A percentile compares a stretch with the other conserved stretches of the same genome.
Evolutionary conservation across 53 echinoderm and acorn worm genomes (phyloP).

Genomic region (Astropecten irregularis): DNA sequence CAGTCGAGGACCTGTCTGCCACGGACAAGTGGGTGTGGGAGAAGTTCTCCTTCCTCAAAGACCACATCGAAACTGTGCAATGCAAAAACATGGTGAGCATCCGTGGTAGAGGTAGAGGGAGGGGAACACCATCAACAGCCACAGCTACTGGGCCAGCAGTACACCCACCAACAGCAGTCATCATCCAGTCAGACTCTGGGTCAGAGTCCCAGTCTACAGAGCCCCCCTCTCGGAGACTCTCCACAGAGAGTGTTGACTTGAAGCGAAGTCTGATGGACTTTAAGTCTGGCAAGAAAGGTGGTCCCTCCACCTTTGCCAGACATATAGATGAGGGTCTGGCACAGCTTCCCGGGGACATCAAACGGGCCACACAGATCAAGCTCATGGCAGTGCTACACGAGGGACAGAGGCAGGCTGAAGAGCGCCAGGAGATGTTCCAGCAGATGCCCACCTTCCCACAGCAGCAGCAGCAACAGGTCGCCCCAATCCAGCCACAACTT

Average conservation of each 20-base stretch:
- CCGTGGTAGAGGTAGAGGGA: conserved; percentile 42
- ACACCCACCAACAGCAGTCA: too few relatives aligned
- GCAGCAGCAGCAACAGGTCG: conserved; percentile 30
- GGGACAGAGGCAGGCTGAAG: conserved; percentile 21
- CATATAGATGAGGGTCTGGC: conserved; percentile 36
- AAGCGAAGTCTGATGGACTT: conserved; percentile 23
- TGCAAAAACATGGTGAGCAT: conserved; percentile 21
- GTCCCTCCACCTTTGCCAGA: conserved; percentile 27
- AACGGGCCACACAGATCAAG: conserved; percentile 6
- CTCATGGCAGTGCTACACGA: conserved; percentile 34
- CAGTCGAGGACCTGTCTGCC: conserved; percentile 28
- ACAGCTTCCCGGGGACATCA: conserved; percentile 32
- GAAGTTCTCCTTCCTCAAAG: conserved; percentile 47
- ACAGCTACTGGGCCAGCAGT: conserved; percentile 35
- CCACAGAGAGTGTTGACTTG: conserved; percentile 6
- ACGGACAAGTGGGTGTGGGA: conserved; percentile 45
- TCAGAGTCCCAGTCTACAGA: too few relatives aligned
- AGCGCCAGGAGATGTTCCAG: conserved; percentile 10
- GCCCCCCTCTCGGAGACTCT: conserved; percentile 18
- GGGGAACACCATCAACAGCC: conserved; percentile 23
- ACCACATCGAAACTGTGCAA: conserved; percentile 35
- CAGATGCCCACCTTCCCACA: conserved; percentile 13
- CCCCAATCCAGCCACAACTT: too few relatives aligned
- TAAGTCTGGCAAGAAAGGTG: conserved; percentile 19
- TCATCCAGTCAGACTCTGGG: background rate